Evolutionary conservation across 2,888 invertebrate genomes (phyloP).

Genomic region (Incurvaria masculella): DNA sequence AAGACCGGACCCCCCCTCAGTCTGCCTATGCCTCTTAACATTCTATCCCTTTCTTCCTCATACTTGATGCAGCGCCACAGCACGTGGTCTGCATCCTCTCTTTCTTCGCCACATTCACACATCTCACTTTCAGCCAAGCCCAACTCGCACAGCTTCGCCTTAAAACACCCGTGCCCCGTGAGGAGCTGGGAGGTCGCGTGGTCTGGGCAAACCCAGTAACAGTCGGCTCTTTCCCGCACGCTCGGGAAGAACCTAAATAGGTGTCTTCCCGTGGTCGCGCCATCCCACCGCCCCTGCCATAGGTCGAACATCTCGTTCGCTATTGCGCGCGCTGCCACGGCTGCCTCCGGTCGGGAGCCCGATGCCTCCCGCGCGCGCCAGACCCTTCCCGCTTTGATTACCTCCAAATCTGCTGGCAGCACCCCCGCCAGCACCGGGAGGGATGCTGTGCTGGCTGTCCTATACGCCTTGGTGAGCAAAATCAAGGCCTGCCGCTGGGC

Average conservation of each 20-base stretch:
- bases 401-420: conserved; percentile 17
- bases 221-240: conserved; percentile 1
- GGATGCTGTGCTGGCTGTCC: conserved; percentile 17
- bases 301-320: too few species aligned
- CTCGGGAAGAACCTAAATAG: conserved; percentile 3
- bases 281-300: too few species aligned
- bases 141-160: conserved; percentile 9
- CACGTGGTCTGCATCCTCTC: background rate
- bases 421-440: conserved; percentile 20
- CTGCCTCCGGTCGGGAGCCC: too few species aligned
- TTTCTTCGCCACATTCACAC: conserved; percentile 19
- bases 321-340: too few species aligned
- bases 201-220: conserved; percentile 2
- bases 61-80: background rate
- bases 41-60: background rate
- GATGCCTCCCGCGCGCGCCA: background rate
- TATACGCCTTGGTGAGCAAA: conserved; percentile 20
- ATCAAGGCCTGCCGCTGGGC: conserved; percentile 14
- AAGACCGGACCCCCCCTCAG: background rate
- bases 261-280: too few species aligned
- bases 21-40: background rate
- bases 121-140: conserved; percentile 25
- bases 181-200: conserved; percentile 7
- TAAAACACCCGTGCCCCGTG: conserved; percentile 9
- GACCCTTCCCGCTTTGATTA: background rate